Evolutionary conservation across 2,113 vertebrate species (phyloP), one percentile per base, ranked within the genome.

Genomic region (Vanacampus margaritifer): DNA sequence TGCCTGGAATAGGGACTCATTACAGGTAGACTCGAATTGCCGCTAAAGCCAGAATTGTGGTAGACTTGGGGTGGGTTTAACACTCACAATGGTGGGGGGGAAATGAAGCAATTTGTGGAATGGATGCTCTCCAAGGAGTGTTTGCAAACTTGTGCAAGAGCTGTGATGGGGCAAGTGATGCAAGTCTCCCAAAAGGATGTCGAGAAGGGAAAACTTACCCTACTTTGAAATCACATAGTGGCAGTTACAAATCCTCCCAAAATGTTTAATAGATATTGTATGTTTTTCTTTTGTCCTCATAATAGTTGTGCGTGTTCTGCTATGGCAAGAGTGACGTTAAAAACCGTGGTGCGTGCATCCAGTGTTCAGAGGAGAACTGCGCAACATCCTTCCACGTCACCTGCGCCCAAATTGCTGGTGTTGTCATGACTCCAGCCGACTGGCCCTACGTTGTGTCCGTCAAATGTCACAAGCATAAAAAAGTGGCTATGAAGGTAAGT

Each of bases 341-440:
- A 62, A 92, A 92, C 69, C 90, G 88, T 0, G 96, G 96, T 0
- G 96, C 97, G 59, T 99, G 97, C 74, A 93, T 98, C 81, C 97
- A 99, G 84, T 99, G 97, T 75, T 97, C 97, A 0, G 86, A 85
- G 0, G 93, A 97, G 75, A 94, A 93, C 81, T 99, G 97, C 66
- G 95, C 97, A 86, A 98, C 95, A 0, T 98, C 97, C 51, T 99
- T 99, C 90, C 97, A 99, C 0, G 96, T 98, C 64, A 98, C 96
- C 69, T 99, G 97, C 0, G 97, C 95, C 0, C 95, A 95, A 12
- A 94, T 95, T 0, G 97, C 96, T 0, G 95, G 96, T 0, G 94
- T 98, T 3, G 85, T 93, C 76, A 94, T 99, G 93, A 94, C 91
- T 66, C 97, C 96, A 0, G 97, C 96, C 0, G 97, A 99, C 84